phyloP scores from a whole-genome alignment of 2,113 vertebrate genomes.

The Rhinopithecus roxellana region DNA sequence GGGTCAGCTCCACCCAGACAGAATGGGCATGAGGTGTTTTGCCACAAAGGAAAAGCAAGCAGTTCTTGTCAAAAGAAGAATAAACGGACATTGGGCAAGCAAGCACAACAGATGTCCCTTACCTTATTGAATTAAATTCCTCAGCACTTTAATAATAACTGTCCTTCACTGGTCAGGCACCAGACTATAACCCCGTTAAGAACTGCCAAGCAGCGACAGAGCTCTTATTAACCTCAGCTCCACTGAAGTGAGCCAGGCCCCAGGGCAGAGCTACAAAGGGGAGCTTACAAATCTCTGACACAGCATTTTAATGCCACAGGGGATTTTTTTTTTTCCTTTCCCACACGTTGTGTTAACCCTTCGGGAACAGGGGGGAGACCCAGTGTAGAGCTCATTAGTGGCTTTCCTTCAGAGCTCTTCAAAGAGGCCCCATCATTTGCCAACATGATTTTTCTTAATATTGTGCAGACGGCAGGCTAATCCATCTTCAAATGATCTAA shows the following conservation, averaged over 20 bases:
- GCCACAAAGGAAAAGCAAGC: background rate
- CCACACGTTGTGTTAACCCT: slow-evolving; percentile 67
- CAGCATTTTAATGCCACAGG: slow-evolving; percentile 59
- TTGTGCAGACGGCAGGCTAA: slow-evolving; percentile 63
- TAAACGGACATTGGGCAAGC: background rate
- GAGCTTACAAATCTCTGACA: slow-evolving; percentile 51
- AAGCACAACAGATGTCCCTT: background rate
- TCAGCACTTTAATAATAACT: background rate
- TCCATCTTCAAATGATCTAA: slow-evolving; percentile 73
- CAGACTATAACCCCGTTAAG: background rate
- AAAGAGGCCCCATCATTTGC: slow-evolving; percentile 58
- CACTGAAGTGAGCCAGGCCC: slow-evolving; percentile 11
- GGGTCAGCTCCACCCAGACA: background rate
- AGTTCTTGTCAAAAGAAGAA: background rate
- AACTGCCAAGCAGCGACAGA: background rate
- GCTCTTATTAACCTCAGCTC: slow-evolving; percentile 32
- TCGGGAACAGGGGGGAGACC: background rate
- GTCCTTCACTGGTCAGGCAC: background rate
- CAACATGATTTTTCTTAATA: slow-evolving; percentile 65
- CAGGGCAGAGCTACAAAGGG: slow-evolving; percentile 40
- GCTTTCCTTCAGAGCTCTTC: slow-evolving; percentile 53
- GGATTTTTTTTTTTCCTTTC: slow-evolving; percentile 23
- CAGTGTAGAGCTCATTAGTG: slow-evolving; percentile 21
- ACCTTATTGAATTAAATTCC: background rate
- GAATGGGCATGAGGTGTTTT: background rate